Evolutionary conservation across 2,113 vertebrate genomes (phyloP), one percentile per base, ranked within the genome.

Genomic region (Capreolus pygargus): DNA sequence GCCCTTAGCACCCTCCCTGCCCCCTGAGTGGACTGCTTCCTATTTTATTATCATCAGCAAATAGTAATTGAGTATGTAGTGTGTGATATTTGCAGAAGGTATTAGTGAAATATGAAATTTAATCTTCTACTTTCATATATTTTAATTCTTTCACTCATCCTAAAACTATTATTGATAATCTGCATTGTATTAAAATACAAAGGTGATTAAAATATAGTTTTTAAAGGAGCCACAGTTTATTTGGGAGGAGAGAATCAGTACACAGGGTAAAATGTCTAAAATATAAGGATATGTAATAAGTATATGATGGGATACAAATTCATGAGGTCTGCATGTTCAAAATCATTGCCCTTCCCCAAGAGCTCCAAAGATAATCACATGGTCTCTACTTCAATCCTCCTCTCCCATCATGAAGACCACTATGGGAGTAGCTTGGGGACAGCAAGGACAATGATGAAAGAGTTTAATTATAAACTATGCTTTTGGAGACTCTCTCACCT

Each of bases 71-170:
- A 60, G 27, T 87, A 30, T 67, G 33, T 55, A 45, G 43, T 82
- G 12, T 95, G 45, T 91, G 70, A 54, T 95, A 87, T 97, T 97
- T 97, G n/a, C 61, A 95, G 96, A 91, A 70, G 91, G 28, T 97
- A 97, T 91, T 89, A 96, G 96, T 92, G 50, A 97, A 96, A 95
- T 54, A 23, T 64, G 88, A 96, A 87, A 81, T 87, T 96, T 89
- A 96, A 89, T 79, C 60, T 95, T 93, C 93, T 85, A 81, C 64
- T 94, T 97, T 87, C 79, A 94, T 83, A 70, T 90, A 85, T 92
- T 96, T 96, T 94, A 91, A 93, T 88, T 52, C 83, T 92, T 94
- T 74, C 52, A 94, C 64, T 95, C 70, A 91, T 87, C 95, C 60
- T 45, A 82, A 92, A 74, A 86, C 57, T 89, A 3, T 89, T 89